Percentiles rank a stretch among this genome's conserved stretches.
phyloP scores from a whole-genome alignment of 2,888 invertebrate species.

The Scaptodrosophila latifasciaeformis region DNA sequence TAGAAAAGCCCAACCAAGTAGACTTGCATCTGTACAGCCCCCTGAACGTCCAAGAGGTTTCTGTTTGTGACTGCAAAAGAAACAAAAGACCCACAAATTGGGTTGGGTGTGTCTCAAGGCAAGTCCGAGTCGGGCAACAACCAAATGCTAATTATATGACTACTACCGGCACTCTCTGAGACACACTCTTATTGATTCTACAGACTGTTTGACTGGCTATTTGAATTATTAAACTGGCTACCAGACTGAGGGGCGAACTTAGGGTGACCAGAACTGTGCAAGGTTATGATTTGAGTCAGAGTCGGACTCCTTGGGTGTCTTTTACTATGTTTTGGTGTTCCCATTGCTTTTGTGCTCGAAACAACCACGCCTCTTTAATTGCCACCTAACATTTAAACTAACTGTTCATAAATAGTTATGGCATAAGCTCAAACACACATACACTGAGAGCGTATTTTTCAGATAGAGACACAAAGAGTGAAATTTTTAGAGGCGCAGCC shows the following conservation, averaged over 20 bases:
- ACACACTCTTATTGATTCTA: conserved; percentile 43
- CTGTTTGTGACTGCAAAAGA: too few species aligned
- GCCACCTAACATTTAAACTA: conserved; percentile 69
- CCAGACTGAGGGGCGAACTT: background rate
- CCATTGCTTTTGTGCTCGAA: conserved; percentile 19
- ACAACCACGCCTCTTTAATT: conserved; percentile 63
- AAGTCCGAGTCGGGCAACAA: conserved; percentile 42
- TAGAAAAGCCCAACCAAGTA: conserved; percentile 4
- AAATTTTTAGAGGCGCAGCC: conserved; percentile 8
- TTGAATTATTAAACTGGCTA: background rate
- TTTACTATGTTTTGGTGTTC: conserved; percentile 11
- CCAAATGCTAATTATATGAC: conserved; percentile 66
- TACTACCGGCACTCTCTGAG: conserved; percentile 6
- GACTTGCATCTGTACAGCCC: background rate
- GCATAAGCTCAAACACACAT: conserved; percentile 50
- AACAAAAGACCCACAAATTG: conserved; percentile 28
- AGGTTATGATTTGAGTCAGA: conserved; percentile 52
- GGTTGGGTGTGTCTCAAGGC: conserved; percentile 42
- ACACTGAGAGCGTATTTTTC: too few species aligned
- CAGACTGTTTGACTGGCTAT: background rate
- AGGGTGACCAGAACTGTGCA: conserved; percentile 5
- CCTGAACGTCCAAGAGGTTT: too few species aligned
- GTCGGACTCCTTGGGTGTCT: conserved; percentile 10
- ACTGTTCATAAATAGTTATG: conserved; percentile 70
- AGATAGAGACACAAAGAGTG: conserved; percentile 51